phyloP scores from a whole-genome alignment of 2,113 vertebrate species.

The Brachyistius frenatus region DNA sequence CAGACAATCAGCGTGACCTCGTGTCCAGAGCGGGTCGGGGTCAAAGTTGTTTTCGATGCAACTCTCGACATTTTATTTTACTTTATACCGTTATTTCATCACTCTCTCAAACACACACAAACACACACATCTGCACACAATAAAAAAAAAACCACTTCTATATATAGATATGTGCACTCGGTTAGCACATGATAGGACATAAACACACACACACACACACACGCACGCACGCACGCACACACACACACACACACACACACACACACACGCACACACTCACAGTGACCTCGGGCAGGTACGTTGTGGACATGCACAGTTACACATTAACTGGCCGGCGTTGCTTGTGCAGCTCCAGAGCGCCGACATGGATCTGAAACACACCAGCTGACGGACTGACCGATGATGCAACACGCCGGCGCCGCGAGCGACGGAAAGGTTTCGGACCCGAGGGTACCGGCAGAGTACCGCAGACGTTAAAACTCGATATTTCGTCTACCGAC shows the following conservation, averaged over 20 bases:
- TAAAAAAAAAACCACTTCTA: neutral
- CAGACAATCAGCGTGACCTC: constrained; percentile 1
- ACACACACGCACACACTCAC: constrained; percentile 4
- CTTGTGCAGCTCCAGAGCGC: constrained; percentile 26
- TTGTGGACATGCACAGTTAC: constrained; percentile 3
- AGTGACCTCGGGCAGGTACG: neutral
- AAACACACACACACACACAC: neutral
- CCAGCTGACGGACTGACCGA: constrained; percentile 29
- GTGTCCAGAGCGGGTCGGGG: neutral
- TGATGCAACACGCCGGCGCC: neutral
- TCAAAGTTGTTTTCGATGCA: neutral
- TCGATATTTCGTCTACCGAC: no score
- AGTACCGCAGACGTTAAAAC: neutral
- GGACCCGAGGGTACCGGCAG: constrained; percentile 6
- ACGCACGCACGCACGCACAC: constrained; percentile 6
- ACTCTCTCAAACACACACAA: constrained; percentile 5
- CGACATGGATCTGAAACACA: constrained; percentile 52
- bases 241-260: constrained; percentile 9
- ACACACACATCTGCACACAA: constrained; percentile 2
- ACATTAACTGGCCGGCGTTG: constrained; percentile 34
- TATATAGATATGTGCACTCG: neutral
- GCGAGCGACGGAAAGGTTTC: neutral
- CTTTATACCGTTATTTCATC: neutral
- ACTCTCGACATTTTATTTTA: neutral
- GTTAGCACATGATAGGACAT: constrained; percentile 10